Evolutionary conservation across 2,888 invertebrate species (phyloP), one percentile per base, ranked within the genome.

Genomic region (Synergus umbraculus): DNA sequence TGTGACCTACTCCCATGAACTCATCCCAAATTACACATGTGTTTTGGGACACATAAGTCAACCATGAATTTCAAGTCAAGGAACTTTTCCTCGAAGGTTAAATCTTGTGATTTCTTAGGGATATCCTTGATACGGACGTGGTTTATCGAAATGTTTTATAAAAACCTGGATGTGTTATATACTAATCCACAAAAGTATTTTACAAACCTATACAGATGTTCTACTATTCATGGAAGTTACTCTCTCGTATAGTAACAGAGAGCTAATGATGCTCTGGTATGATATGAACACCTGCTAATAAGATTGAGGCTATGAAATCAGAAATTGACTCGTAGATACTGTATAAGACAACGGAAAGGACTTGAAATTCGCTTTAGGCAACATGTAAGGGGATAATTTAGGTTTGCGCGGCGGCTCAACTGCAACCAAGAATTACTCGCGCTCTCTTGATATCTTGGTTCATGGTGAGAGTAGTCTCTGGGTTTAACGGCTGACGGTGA

Each of bases 401-500:
- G 76, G 44, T 63, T 76, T 60, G 64, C 22, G 43, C 29, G 60
- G 64, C 76, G 44, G 44, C 60, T 76, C 76, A 64, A 41, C 63
- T 60, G 76, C 63, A 76, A 76, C 76, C 63, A 76, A 63, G 76
- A 76, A 76, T 76, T 76, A 76, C 64, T 76, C 76, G 76, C 76
- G 58, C 63, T 60, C 81, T 76, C 78, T 73, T 77, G 58, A 73
- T 79, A 81, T 78, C 79, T 83, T 69, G 43, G 76, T 64, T 76
- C 76, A 63, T 60, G 49, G 43, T 63, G 76, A 79, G 73, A 79
- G 81, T 81, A 79, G 78, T 73, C 37, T 73, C 78, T 77, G 84
- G 69, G 73, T 58, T 58, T 76, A 76, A 64, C 78, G 76, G 79
- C 78, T 79, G 81, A 79, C 78, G 80, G 82, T 73, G 79, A 81